Conservation (phyloP, 2,888 invertebrate species). For the Asteroscopus sphinx region DNA sequence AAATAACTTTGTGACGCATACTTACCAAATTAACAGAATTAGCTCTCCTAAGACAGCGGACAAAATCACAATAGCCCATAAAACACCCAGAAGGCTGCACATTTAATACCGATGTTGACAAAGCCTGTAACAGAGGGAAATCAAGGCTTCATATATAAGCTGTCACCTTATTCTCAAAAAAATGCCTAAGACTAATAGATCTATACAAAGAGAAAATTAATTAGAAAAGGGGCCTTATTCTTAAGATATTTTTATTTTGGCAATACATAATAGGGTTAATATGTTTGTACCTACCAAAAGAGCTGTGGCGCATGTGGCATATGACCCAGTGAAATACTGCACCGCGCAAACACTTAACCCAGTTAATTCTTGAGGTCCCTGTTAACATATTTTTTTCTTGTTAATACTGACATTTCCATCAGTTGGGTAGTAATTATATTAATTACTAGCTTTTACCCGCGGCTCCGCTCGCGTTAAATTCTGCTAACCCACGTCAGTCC, state of each 20-base stretch:
- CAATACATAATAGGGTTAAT: not conserved
- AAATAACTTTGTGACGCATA: conserved; percentile 1
- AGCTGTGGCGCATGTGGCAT: conserved; percentile 85
- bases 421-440: too few relatives aligned
- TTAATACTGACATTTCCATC: too few relatives aligned
- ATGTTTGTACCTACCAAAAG: conserved; percentile 77
- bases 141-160: not conserved
- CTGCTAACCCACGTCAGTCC: too few relatives aligned
- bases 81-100: conserved; percentile 87
- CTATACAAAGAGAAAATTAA: too few relatives aligned
- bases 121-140: conserved; percentile 63
- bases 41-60: conserved; percentile 88
- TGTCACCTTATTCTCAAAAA: too few relatives aligned
- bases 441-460: too few relatives aligned
- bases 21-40: conserved; percentile 90
- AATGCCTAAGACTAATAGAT: too few relatives aligned
- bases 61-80: conserved; percentile 91
- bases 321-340: conserved; percentile 88
- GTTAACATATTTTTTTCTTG: conserved; percentile 27
- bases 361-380: conserved; percentile 89
- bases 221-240: too few relatives aligned
- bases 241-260: too few relatives aligned
- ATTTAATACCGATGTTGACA: conserved; percentile 83
- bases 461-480: too few relatives aligned
- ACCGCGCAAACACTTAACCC: conserved; percentile 87